Conservation (phyloP, 2,888 invertebrate species). For the Balanococcus diminutus region DNA sequence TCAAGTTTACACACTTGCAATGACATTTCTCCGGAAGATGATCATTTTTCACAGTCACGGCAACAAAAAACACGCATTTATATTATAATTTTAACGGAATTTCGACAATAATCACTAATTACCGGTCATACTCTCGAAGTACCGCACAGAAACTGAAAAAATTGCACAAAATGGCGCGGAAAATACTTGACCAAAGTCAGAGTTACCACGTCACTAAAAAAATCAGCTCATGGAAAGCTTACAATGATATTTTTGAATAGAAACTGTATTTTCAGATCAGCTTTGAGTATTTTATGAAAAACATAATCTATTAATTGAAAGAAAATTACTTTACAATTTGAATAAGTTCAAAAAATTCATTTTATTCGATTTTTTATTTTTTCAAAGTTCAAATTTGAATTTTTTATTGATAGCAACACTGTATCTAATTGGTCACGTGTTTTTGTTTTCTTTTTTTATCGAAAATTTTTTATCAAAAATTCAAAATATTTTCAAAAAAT, state of each 20-base stretch:
- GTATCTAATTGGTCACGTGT: too few relatives aligned
- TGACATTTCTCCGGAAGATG: slow-evolving; percentile 39
- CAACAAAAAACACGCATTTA: neutral
- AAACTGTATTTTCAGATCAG: neutral
- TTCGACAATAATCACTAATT: neutral
- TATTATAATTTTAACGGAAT: neutral
- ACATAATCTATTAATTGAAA: neutral
- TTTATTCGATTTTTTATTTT: too few relatives aligned
- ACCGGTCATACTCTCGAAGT: neutral
- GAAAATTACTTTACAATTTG: neutral
- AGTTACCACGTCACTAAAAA: neutral
- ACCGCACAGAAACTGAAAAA: neutral
- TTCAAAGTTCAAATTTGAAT: too few relatives aligned
- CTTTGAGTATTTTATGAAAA: neutral
- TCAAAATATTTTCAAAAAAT: too few relatives aligned
- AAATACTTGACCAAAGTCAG: neutral
- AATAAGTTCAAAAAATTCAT: too few relatives aligned
- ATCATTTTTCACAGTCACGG: slow-evolving; percentile 7
- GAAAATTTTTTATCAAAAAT: too few relatives aligned
- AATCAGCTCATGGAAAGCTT: neutral
- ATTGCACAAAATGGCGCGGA: neutral
- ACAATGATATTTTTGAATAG: neutral
- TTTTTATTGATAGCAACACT: too few relatives aligned
- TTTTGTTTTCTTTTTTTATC: too few relatives aligned
- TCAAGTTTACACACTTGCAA: neutral